These are phyloP conservation scores for Diloba caeruleocephala DNA, from an alignment of 2,888 invertebrate species.

Conservation along the genomic window DNA sequence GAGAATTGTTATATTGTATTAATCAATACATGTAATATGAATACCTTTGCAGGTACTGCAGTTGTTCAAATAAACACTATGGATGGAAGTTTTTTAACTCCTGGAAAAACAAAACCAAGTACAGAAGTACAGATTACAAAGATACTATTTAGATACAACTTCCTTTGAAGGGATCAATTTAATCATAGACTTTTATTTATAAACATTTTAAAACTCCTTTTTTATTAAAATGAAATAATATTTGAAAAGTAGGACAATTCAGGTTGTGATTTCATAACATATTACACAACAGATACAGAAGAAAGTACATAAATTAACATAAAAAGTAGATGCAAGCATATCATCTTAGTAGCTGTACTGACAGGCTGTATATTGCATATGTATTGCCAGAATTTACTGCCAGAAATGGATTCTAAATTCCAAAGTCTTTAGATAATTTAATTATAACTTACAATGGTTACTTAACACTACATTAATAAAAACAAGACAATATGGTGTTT, in stretches of 20 bases:
- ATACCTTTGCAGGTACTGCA: constrained; percentile 48
- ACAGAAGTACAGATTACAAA: constrained; percentile 49
- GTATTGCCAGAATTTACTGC: constrained; percentile 54
- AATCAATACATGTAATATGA: constrained; percentile 28
- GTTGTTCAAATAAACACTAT: constrained; percentile 50
- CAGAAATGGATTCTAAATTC: constrained; percentile 65
- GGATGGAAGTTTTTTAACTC: constrained; percentile 45
- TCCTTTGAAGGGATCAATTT: constrained; percentile 83
- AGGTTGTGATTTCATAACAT: constrained; percentile 66
- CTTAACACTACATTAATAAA: constrained; percentile 59
- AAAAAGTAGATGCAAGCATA: constrained; percentile 63
- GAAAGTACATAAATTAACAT: too few species aligned
- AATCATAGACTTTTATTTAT: constrained; percentile 73
- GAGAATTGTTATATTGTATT: constrained; percentile 2
- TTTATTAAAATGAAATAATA: constrained; percentile 41
- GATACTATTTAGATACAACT: constrained; percentile 61
- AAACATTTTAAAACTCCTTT: constrained; percentile 49
- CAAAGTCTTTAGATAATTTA: constrained; percentile 47
- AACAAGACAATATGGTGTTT: constrained; percentile 65
- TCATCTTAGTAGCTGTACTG: constrained; percentile 64
- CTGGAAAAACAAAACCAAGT: constrained; percentile 50
- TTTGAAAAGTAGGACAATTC: constrained; percentile 46
- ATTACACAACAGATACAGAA: constrained; percentile 51
- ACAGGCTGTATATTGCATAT: constrained; percentile 55
- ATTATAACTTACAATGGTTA: constrained; percentile 69